Percentiles rank a stretch among this genome's conserved stretches.
Evolutionary conservation across 35 echinoderm and acorn worm species (phyloP).

Genomic region (Lytechinus pictus): DNA sequence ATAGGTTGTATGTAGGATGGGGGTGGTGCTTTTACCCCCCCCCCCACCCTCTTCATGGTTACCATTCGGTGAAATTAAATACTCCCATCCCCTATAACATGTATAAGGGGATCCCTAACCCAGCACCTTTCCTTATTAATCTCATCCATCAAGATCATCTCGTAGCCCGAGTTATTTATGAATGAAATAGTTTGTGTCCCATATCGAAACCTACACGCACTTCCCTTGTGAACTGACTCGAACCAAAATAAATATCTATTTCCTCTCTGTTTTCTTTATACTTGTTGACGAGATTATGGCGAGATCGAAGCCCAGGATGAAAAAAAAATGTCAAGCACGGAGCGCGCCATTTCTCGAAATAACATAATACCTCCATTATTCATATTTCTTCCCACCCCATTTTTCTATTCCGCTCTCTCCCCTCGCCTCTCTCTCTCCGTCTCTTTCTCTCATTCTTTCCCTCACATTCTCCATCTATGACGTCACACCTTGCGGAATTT

Average conservation of each 20-base stretch:
- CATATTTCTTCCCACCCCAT: not conserved
- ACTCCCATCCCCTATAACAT: not conserved
- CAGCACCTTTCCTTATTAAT: not conserved
- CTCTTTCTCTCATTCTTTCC: too few species aligned
- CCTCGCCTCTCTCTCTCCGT: too few species aligned
- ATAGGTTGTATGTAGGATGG: not conserved
- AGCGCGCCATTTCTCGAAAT: not conserved
- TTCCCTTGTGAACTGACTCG: not conserved
- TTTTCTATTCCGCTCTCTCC: not conserved
- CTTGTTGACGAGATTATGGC: not conserved
- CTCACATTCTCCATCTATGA: too few species aligned
- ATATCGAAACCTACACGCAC: not conserved
- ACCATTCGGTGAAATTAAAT: not conserved
- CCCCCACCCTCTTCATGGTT: not conserved
- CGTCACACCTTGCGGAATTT: too few species aligned
- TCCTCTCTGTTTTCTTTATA: not conserved
- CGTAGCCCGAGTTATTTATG: not conserved
- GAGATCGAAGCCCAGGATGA: not conserved
- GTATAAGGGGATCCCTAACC: not conserved
- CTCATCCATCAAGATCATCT: not conserved
- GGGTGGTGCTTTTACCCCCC: not conserved
- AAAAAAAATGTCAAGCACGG: not conserved
- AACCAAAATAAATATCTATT: not conserved
- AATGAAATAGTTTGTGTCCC: constrained; percentile 18
- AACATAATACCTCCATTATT: not conserved